phyloP scores from a whole-genome alignment of 2,888 invertebrate genomes.

The Phaedon cochleariae region DNA sequence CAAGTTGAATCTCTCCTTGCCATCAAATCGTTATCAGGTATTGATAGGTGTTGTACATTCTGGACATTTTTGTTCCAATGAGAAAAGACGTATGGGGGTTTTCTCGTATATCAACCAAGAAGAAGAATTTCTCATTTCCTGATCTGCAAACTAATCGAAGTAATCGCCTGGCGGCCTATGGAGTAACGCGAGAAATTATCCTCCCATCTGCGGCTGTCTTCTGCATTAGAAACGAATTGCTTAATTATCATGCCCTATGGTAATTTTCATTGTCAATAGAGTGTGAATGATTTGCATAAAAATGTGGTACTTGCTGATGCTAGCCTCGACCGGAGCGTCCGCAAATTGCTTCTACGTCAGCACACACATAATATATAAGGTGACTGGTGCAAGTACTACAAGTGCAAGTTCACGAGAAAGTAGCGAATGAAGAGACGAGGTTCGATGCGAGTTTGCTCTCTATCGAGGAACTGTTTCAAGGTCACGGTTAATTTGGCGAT shows the following conservation, averaged over 20 bases:
- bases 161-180: neutral
- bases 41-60: no score
- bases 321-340: constrained; percentile 28
- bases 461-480: constrained; percentile 8
- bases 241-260: constrained; percentile 32
- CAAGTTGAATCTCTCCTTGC: no score
- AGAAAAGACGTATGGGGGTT: no score
- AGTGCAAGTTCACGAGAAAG: constrained; percentile 44
- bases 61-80: no score
- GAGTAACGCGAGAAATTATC: neutral
- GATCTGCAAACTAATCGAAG: neutral
- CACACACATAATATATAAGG: neutral
- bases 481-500: constrained; percentile 10
- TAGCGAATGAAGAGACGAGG: constrained; percentile 37
- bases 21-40: no score
- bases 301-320: constrained; percentile 48
- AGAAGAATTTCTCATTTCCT: neutral
- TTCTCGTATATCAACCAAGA: neutral
- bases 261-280: constrained; percentile 46
- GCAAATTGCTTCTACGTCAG: neutral
- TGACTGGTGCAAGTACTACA: neutral
- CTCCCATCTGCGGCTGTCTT: neutral
- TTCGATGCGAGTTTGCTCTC: neutral
- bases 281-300: constrained; percentile 49
- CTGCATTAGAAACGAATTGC: constrained; percentile 20